phyloP scores from a whole-genome alignment of 2,888 invertebrate species.

The Teleiodes luculella region DNA sequence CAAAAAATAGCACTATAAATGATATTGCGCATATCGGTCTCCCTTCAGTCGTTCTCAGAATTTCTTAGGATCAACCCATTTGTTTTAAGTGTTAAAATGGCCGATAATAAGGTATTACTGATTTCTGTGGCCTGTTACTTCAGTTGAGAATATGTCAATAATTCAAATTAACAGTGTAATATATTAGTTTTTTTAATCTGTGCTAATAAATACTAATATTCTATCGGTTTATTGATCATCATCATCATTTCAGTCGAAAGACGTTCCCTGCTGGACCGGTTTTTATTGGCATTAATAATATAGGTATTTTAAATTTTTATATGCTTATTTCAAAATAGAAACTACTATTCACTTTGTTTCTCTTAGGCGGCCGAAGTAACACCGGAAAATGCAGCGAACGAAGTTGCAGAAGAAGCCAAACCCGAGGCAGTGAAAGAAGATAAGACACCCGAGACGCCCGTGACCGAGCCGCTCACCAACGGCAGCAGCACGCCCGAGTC shows the following conservation, averaged over 20 bases:
- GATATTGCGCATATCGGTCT: slow-evolving; percentile 39
- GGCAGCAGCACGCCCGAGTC: slow-evolving; percentile 68
- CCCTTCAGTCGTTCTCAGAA: slow-evolving; percentile 53
- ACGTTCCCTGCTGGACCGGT: too few species aligned
- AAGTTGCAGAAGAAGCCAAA: slow-evolving; percentile 52
- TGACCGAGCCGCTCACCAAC: slow-evolving; percentile 69
- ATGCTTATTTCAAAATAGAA: background rate
- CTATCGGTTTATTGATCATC: too few species aligned
- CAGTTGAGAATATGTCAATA: too few species aligned
- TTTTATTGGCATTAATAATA: too few species aligned
- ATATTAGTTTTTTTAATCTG: too few species aligned
- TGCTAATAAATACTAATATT: too few species aligned
- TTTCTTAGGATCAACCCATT: slow-evolving; percentile 30
- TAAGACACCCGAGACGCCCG: slow-evolving; percentile 71
- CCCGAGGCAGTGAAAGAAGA: slow-evolving; percentile 50
- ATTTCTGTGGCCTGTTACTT: background rate
- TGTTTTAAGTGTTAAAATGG: slow-evolving; percentile 39
- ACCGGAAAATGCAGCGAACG: slow-evolving; percentile 51
- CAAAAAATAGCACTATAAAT: slow-evolving; percentile 57
- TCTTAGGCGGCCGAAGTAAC: slow-evolving; percentile 61
- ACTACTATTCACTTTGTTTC: slow-evolving; percentile 18
- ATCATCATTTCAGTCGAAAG: too few species aligned
- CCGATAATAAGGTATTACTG: slow-evolving; percentile 54
- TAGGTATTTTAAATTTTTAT: too few species aligned
- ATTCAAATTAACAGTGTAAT: background rate